Conservation (phyloP, 2,888 invertebrate species). For the Drosophila tripunctata region DNA sequence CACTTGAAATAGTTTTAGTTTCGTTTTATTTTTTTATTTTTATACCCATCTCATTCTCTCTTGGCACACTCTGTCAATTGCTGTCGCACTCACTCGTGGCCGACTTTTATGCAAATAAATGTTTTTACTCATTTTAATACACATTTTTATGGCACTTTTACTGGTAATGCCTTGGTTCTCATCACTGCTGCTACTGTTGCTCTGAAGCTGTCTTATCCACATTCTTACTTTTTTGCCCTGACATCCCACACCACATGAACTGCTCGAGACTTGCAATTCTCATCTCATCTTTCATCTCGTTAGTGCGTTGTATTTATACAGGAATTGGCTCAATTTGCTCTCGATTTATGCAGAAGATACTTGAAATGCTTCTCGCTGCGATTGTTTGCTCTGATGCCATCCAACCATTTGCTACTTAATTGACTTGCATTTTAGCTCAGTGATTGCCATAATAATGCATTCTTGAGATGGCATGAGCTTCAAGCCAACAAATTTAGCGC, state of each 20-base stretch:
- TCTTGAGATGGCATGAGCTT: conserved; percentile 16
- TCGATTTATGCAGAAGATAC: conserved; percentile 76
- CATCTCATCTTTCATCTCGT: conserved; percentile 60
- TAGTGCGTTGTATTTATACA: conserved; percentile 72
- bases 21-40: conserved; percentile 1
- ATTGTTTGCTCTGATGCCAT: conserved; percentile 72
- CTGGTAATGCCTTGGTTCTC: conserved; percentile 62
- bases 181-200: conserved; percentile 16
- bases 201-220: background rate
- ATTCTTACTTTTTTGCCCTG: background rate
- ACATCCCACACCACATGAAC: background rate
- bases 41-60: conserved; percentile 23
- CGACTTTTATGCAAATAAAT: conserved; percentile 78
- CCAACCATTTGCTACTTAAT: conserved; percentile 79
- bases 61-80: conserved; percentile 41
- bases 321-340: conserved; percentile 79
- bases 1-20: conserved; percentile 72
- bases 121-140: conserved; percentile 80
- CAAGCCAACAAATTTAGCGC: background rate
- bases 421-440: conserved; percentile 72
- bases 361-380: conserved; percentile 62
- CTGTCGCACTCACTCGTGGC: conserved; percentile 55
- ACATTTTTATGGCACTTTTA: conserved; percentile 78
- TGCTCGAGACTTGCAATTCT: conserved; percentile 5
- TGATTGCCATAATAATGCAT: conserved; percentile 52